These are phyloP conservation scores for Bostrychus sinensis DNA, from an alignment of 2,113 vertebrate genomes.

Conservation along the genomic window DNA sequence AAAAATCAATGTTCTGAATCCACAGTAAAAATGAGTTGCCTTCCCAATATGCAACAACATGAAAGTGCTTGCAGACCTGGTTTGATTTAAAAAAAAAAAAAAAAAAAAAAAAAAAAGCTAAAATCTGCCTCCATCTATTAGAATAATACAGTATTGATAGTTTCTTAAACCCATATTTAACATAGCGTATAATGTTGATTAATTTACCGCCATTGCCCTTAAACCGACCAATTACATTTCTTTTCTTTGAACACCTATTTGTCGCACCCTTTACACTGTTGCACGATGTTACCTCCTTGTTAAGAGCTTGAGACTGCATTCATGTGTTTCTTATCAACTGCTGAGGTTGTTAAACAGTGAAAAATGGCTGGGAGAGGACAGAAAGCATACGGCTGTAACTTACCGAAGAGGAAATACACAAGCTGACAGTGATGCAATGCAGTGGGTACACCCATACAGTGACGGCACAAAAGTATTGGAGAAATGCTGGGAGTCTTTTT, in stretches of 20 bases:
- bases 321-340: slow-evolving; percentile 8
- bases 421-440: slow-evolving; percentile 14
- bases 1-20: too few relatives aligned
- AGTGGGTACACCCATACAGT: slow-evolving; percentile 5
- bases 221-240: too few relatives aligned
- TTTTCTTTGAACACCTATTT: neutral
- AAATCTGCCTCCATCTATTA: too few relatives aligned
- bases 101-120: too few relatives aligned
- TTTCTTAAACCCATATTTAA: too few relatives aligned
- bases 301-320: neutral
- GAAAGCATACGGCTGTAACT: slow-evolving; percentile 12
- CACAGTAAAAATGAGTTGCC: too few relatives aligned
- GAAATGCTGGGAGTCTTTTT: slow-evolving; percentile 21
- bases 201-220: too few relatives aligned
- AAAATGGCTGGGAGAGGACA: neutral
- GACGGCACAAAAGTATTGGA: slow-evolving; percentile 21
- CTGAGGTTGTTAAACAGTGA: neutral
- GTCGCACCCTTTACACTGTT: neutral
- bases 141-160: too few relatives aligned
- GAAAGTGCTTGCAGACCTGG: too few relatives aligned
- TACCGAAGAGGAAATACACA: slow-evolving; percentile 3
- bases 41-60: too few relatives aligned
- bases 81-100: too few relatives aligned
- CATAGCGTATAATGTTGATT: too few relatives aligned
- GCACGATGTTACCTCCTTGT: slow-evolving; percentile 1